Evolutionary conservation across 2,888 invertebrate species (phyloP), one percentile per base, ranked within the genome.

Genomic region (Alsophila aescularia): DNA sequence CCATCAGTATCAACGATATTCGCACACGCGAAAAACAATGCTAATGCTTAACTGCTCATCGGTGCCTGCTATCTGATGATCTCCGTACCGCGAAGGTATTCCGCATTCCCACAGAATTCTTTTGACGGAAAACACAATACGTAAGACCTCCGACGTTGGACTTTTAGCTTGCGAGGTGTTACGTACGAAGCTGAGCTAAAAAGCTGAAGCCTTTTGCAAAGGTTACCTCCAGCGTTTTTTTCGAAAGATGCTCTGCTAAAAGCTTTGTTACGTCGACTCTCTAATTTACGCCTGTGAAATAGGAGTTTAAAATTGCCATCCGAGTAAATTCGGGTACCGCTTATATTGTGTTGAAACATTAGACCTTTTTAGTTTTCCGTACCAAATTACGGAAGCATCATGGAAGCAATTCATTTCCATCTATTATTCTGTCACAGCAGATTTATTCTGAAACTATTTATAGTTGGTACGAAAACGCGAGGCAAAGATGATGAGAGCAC

Each of bases 81-180:
- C 35, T 35, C 24, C 32, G n/a, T 12, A 2, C 18, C 31, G 36
- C 24, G 15, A 16, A 21, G 16, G 6, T 47, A 49, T 56, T 43
- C 37, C 40, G 34, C 37, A 53, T 51, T 37, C 44, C 49, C 34
- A 24, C 31, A 36, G 29, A 36, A 41, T 18, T 55, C 52, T 52
- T 61, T 55, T 51, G 55, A 52, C 55, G 48, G 21, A 43, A 47
- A 47, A 29, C 61, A 57, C 52, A 50, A 52, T 47, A 36, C 40
- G 39, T 16, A 18, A 36, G 31, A 31, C 41, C 57, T 39, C 34
- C 31, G 21, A 12, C 32, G 42, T 61, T 44, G 15, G 31, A 37
- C 50, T 50, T 49, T 61, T 52, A 47, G 47, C 42, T 54, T 49
- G 40, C 37, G 52, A 52, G 35, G 60, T 52, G 49, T 45, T 52